phyloP scores from a whole-genome alignment of 2,797 vertebrate genomes.

The Lagocephalus sceleratus region DNA sequence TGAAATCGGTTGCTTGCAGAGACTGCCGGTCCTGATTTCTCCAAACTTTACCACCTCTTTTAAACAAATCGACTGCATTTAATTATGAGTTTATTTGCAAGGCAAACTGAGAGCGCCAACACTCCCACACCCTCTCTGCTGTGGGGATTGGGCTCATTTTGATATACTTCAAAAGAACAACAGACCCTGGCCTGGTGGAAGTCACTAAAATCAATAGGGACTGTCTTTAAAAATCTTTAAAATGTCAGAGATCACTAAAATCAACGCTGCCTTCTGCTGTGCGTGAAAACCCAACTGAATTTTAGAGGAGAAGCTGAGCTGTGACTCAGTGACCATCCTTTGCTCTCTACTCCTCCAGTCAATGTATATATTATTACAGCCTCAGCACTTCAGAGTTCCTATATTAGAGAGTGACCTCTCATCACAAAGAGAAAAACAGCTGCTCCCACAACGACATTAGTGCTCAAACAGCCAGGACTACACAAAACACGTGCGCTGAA shows the following conservation, averaged over 20 bases:
- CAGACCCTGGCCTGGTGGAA: no score
- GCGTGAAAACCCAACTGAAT: no score
- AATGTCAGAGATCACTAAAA: no score
- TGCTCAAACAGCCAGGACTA: slow-evolving; percentile 16
- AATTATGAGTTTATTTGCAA: slow-evolving; percentile 59
- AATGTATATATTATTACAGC: slow-evolving; percentile 17
- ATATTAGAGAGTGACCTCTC: slow-evolving; percentile 15
- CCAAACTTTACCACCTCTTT: not conserved
- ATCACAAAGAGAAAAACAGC: slow-evolving; percentile 38
- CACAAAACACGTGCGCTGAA: slow-evolving; percentile 23
- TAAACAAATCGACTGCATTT: slow-evolving; percentile 48
- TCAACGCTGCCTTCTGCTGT: no score
- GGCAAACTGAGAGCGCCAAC: slow-evolving; percentile 46
- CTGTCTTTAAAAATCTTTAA: no score
- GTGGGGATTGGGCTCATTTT: not conserved
- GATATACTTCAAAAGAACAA: no score
- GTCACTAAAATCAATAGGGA: no score
- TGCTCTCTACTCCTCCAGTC: slow-evolving; percentile 11
- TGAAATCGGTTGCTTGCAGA: not conserved
- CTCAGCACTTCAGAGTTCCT: slow-evolving; percentile 20
- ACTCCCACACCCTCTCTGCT: not conserved
- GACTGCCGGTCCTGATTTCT: not conserved
- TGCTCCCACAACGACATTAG: slow-evolving; percentile 30
- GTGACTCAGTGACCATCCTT: slow-evolving; percentile 20
- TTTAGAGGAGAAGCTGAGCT: no score